phyloP scores from a whole-genome alignment of 2,888 invertebrate genomes.

The Apotomis turbidana region DNA sequence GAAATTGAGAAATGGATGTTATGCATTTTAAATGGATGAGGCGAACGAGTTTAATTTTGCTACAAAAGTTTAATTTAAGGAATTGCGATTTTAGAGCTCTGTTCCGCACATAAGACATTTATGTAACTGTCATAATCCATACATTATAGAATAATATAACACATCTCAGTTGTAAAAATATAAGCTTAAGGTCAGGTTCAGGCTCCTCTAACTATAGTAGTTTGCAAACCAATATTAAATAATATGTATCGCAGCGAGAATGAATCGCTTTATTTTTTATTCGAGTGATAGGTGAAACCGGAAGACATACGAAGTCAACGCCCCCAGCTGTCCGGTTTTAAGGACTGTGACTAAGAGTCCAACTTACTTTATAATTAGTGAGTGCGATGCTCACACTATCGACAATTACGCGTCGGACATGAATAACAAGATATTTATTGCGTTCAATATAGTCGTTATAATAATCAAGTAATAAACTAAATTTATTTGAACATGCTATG shows the following conservation, averaged over 20 bases:
- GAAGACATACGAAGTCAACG: conserved; percentile 41
- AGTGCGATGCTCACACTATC: conserved; percentile 21
- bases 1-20: conserved; percentile 52
- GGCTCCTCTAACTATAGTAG: neutral
- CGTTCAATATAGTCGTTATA: conserved; percentile 11
- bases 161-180: too few species aligned
- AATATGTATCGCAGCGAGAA: conserved; percentile 16
- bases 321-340: conserved; percentile 39
- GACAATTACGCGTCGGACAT: conserved; percentile 15
- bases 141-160: too few species aligned
- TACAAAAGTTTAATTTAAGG: too few species aligned
- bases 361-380: conserved; percentile 31
- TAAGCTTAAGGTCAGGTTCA: neutral
- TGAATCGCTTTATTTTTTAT: conserved; percentile 25
- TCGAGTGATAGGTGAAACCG: conserved; percentile 41
- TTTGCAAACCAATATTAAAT: neutral
- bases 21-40: neutral
- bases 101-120: too few species aligned
- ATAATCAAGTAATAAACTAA: conserved; percentile 20
- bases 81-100: too few species aligned
- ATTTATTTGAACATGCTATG: conserved; percentile 10
- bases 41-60: too few species aligned
- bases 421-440: conserved; percentile 21
- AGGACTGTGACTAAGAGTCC: conserved; percentile 39
- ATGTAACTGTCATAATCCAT: too few species aligned